Base-by-base conservation (phyloP, 2,888 invertebrate species). In the Tetropium fuscum region DNA sequence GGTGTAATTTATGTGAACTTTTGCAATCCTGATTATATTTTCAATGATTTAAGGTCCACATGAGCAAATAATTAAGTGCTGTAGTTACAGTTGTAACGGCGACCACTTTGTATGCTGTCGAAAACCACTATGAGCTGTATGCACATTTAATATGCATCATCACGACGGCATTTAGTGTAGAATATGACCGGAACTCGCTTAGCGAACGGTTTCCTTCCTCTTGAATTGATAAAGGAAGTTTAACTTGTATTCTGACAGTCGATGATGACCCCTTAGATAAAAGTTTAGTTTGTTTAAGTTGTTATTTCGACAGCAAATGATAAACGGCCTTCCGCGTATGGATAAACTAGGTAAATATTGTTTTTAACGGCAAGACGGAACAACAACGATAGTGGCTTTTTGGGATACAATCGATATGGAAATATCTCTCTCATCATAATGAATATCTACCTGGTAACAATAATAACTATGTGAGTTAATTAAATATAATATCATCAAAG, bases 121-220 rank as follows among this genome's bases (percentile, higher is more conserved):
- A 11, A 3, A 13, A 8, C 2, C 10, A 27, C 27, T 10, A 8
- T 15, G 34, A 13, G 11, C 13, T 15, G 25, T n/a, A 27, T 16
- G n/a, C n/a, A n/a, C 5, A 15, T 18, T 48, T 36, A 36, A 20
- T 36, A 36, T 48, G 48, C 48, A 22, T 7, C 36, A 36, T 34
- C 48, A 48, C 48, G 48, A 15, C 15, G 27, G 4, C 20, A 43
- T 8, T 47, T 34, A 20, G 19, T 19, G 7, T 7, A 30, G 38
- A 53, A 41, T 53, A 54, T 53, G 59, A 54, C 56, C 58, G 63
- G 63, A 63, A 60, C 51, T 59, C 22, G 54, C 57, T 51, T 41
- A 19, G 41, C 41, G 43, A 56, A 59, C 47, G 45, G 45, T 63
- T 60, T 63, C 63, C 63, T 63, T 63, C 63, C 63, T 63, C 48